Evolutionary conservation across 2,797 vertebrate genomes (phyloP), one percentile per base, ranked within the genome.

Genomic region (Champsocephalus esox): DNA sequence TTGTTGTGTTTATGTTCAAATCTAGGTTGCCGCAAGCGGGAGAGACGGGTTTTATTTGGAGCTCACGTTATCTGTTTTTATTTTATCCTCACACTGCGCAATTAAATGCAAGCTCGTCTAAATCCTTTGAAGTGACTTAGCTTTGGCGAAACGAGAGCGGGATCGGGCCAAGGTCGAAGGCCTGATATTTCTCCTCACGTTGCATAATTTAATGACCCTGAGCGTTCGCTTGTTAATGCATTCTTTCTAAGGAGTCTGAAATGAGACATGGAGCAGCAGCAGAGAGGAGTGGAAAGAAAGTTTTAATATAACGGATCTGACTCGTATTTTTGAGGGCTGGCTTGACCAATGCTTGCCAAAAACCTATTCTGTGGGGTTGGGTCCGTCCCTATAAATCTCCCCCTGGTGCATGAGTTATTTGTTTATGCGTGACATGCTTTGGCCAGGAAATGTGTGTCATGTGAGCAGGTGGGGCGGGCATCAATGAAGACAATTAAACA

Each of bases 401-500:
- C 66, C 3, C 11, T 2, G 4, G 79, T 13, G 76, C 73, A 49
- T 83, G 83, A 90, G 78, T 91, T 88, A 84, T 92, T 91, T 93
- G 90, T 89, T 90, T 89, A 90, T 92, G 92, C 84, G 60, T 88
- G 87, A 92, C 76, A 80, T 75, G 83, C 74, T 85, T 91, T 92
- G 90, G 92, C 92, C 77, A 59, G 84, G 82, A 85, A 90, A 73
- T 54, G 87, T 49, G 81, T 92, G 90, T 94, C 92, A 94, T 87
- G 80, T 12, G 88, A 93, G 91, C 92, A 94, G 94, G 93, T 95
- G 93, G 93, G 89, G 86, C 83, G 75, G 85, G 90, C 87, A 89
- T 92, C 93, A 91, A 90, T 85, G 87, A 87, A 91, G 90, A 95
- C 93, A 93, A 95, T 94, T 94, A 94, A 94, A 93, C 93, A 93